Conservation (phyloP, 2,797 vertebrate species). For the Ibycter americanus region DNA sequence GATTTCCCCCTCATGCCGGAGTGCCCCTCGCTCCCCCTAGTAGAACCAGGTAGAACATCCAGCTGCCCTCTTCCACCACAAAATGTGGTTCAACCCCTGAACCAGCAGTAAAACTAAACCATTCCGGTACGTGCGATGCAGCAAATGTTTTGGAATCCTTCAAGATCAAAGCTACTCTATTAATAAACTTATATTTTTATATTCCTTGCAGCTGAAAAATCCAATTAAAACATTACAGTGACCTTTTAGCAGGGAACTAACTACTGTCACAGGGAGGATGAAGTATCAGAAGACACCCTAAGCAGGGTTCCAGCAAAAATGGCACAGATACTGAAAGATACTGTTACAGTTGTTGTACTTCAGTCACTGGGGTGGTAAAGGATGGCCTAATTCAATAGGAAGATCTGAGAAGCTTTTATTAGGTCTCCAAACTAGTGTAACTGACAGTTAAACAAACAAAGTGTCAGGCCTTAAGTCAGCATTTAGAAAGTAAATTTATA, state of each 20-base stretch:
- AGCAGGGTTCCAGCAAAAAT: neutral
- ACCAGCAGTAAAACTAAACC: neutral
- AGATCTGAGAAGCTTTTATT: constrained; percentile 65
- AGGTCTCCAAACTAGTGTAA: constrained; percentile 42
- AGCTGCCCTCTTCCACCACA: neutral
- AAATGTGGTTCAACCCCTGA: neutral
- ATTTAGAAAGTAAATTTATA: constrained; percentile 64
- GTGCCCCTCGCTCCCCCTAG: neutral
- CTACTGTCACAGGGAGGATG: neutral
- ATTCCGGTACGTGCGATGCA: neutral
- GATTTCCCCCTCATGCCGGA: rapidly evolving
- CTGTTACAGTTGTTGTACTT: neutral
- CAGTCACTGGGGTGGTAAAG: constrained; percentile 18
- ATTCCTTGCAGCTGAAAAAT: constrained; percentile 54
- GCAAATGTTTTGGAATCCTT: constrained; percentile 27
- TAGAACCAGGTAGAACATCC: neutral
- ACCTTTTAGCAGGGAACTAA: constrained; percentile 15
- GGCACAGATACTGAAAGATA: neutral
- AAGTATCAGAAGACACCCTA: neutral
- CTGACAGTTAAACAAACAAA: constrained; percentile 67
- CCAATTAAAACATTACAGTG: constrained; percentile 45
- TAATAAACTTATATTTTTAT: constrained; percentile 49
- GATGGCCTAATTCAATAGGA: constrained; percentile 58
- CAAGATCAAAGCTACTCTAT: constrained; percentile 49
- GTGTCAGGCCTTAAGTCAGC: constrained; percentile 60